Conservation (phyloP, 2,113 vertebrate species). For the Hippolais icterina region DNA sequence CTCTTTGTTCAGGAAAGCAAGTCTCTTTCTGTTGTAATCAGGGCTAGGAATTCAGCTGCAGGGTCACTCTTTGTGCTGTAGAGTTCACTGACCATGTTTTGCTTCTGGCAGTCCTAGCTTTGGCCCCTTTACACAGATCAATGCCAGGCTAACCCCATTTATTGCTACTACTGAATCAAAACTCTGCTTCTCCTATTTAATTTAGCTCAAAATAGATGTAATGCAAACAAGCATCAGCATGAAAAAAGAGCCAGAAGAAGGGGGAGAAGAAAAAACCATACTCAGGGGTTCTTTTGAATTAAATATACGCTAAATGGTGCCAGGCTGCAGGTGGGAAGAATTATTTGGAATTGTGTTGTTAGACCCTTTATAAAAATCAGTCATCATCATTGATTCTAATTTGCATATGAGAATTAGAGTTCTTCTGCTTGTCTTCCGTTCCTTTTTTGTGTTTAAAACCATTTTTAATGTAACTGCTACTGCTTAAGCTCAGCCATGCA, state of each 20-base stretch:
- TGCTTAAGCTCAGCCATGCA: neutral
- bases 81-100: constrained; percentile 64
- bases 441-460: neutral
- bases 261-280: neutral
- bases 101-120: constrained; percentile 33
- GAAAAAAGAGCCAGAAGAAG: neutral
- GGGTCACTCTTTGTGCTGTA: constrained; percentile 33
- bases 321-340: neutral
- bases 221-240: neutral
- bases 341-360: neutral
- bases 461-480: neutral
- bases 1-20: constrained; percentile 45
- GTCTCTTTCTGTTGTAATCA: constrained; percentile 42
- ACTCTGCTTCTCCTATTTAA: constrained; percentile 55
- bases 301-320: neutral
- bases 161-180: constrained; percentile 48
- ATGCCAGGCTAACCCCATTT: constrained; percentile 63
- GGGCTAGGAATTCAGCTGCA: constrained; percentile 38
- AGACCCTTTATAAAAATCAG: neutral
- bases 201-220: constrained; percentile 23
- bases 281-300: rapidly evolving
- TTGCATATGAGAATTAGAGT: neutral
- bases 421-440: neutral
- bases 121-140: constrained; percentile 43
- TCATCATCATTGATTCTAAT: neutral